Evolutionary conservation across 2,113 vertebrate species (phyloP).

Genomic region (Lepisosteus osseus): DNA sequence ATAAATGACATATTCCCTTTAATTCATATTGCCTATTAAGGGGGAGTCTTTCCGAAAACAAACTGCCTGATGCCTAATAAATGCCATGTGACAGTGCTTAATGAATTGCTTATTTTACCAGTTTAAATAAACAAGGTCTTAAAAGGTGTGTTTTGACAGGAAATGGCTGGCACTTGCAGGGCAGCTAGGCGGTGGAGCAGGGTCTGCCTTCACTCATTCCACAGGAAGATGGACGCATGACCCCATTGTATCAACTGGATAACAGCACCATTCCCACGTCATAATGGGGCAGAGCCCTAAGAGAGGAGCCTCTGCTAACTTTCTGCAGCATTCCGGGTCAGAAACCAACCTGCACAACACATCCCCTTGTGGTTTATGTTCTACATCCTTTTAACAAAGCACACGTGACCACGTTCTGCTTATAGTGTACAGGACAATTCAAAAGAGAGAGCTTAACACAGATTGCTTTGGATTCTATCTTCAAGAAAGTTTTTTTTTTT

Average conservation of each 20-base stretch:
- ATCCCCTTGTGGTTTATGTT: conserved; percentile 8
- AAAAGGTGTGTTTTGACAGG: not conserved
- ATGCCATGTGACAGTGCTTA: conserved; percentile 23
- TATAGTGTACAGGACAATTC: too few relatives aligned
- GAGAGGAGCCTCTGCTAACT: not conserved
- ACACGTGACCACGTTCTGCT: too few relatives aligned
- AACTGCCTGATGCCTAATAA: not conserved
- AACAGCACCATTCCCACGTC: too few relatives aligned
- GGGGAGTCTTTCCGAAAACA: conserved; percentile 7
- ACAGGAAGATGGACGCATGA: too few relatives aligned
- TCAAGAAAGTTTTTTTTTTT: too few relatives aligned
- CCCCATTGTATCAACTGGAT: too few relatives aligned
- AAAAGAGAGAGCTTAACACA: too few relatives aligned
- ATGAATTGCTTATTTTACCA: not conserved
- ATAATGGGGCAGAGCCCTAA: too few relatives aligned
- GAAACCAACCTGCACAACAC: conserved; percentile 10
- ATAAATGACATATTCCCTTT: too few relatives aligned
- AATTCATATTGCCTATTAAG: not conserved
- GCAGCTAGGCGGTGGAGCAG: not conserved
- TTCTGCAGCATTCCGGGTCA: not conserved
- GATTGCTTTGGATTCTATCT: too few relatives aligned
- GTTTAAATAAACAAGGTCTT: not conserved
- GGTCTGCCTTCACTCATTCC: too few relatives aligned
- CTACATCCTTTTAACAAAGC: too few relatives aligned
- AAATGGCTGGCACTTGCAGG: not conserved